Evolutionary conservation across 1,140 invertebrate genomes (phyloP).

Genomic region (Parasteatoda tepidariorum): DNA sequence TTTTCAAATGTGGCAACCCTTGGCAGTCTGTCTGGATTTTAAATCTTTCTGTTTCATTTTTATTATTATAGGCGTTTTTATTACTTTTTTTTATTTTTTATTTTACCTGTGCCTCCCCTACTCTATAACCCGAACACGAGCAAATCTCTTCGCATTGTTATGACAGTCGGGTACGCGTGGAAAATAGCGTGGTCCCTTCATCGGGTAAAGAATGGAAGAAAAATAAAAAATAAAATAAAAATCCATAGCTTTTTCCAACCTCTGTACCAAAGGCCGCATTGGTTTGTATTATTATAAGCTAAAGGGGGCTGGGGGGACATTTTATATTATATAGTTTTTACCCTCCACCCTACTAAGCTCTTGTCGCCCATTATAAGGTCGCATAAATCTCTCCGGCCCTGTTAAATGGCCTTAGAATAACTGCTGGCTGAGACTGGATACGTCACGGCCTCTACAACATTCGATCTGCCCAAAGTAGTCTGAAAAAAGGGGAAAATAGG

Average conservation of each 20-base stretch:
- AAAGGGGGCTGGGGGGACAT: background rate
- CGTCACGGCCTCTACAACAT: constrained; percentile 28
- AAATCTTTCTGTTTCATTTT: constrained; percentile 25
- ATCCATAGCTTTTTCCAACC: background rate
- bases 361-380: background rate
- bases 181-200: constrained; percentile 33
- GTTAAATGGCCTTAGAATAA: constrained; percentile 47
- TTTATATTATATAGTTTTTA: constrained; percentile 18
- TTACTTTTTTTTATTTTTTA: constrained; percentile 1
- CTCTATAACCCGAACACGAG: constrained; percentile 25
- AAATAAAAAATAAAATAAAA: constrained; percentile 16
- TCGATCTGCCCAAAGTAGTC: constrained; percentile 14
- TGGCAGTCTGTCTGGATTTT: constrained; percentile 20
- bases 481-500: background rate
- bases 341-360: background rate
- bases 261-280: background rate
- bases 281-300: constrained; percentile 44
- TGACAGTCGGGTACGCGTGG: constrained; percentile 40
- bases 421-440: constrained; percentile 30
- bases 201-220: background rate
- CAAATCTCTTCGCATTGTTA: constrained; percentile 47
- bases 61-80: constrained; percentile 36
- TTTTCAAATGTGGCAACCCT: constrained; percentile 32
- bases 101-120: background rate
- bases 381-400: background rate